Conservation (phyloP, 53 echinoderm and acorn worm genomes). For the Astropecten irregularis region DNA sequence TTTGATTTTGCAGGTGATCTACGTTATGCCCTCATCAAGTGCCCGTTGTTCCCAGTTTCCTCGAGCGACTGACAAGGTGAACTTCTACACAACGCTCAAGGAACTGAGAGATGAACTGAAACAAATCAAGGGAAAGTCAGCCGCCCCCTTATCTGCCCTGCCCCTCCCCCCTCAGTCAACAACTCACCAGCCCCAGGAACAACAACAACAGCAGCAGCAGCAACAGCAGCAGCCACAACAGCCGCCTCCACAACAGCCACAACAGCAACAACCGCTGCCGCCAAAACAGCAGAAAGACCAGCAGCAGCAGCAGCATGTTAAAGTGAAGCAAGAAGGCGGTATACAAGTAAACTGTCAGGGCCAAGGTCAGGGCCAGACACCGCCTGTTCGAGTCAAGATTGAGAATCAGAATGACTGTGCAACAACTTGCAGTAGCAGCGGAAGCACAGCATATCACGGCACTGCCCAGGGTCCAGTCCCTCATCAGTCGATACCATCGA, state of each 20-base stretch:
- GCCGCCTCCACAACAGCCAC: constrained; percentile 21
- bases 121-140: constrained; percentile 57
- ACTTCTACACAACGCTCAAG: constrained; percentile 92
- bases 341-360: constrained; percentile 29
- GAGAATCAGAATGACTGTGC: constrained; percentile 48
- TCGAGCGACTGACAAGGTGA: constrained; percentile 98
- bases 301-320: constrained; percentile 35
- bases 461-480: constrained; percentile 47
- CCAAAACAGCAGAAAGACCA: constrained; percentile 31
- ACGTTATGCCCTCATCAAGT: constrained; percentile 99
- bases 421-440: constrained; percentile 21
- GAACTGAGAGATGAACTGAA: constrained; percentile 94
- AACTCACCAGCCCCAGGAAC: constrained; percentile 50
- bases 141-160: constrained; percentile 41
- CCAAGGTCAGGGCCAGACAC: constrained; percentile 18
- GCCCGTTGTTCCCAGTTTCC: constrained; percentile 99
- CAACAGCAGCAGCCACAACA: constrained; percentile 34
- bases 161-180: constrained; percentile 54
- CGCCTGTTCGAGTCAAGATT: constrained; percentile 46
- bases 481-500: constrained; percentile 31
- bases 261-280: not conserved
- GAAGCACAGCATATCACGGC: constrained; percentile 45
- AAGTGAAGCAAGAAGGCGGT: constrained; percentile 37
- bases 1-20: constrained; percentile 73
- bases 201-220: constrained; percentile 51